phyloP scores from a whole-genome alignment of 1,140 invertebrate genomes.

The Holotrichia oblita region DNA sequence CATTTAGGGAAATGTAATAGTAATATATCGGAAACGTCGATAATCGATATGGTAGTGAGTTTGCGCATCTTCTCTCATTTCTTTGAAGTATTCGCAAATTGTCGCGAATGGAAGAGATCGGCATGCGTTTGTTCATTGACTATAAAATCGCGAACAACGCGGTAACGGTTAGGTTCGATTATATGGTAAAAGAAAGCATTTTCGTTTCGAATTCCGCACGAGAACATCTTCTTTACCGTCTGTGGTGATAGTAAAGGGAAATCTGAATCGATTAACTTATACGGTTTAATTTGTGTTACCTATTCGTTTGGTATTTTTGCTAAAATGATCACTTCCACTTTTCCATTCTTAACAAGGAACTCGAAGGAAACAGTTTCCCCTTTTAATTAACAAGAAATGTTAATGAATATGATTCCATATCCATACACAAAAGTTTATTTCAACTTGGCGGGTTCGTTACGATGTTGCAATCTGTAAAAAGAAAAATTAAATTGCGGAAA shows the following conservation, averaged over 20 bases:
- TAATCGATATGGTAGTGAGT: neutral
- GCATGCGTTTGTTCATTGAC: neutral
- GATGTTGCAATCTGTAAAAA: too few relatives aligned
- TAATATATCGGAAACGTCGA: neutral
- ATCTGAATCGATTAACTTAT: neutral
- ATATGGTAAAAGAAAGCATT: constrained; percentile 5
- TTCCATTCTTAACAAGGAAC: too few relatives aligned
- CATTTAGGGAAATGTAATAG: neutral
- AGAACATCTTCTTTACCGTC: neutral
- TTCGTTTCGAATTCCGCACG: neutral
- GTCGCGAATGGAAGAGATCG: neutral
- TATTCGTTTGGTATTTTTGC: neutral
- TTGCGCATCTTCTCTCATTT: neutral
- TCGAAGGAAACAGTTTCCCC: too few relatives aligned
- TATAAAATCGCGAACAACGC: neutral
- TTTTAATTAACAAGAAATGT: too few relatives aligned
- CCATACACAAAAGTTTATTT: too few relatives aligned
- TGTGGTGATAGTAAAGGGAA: constrained; percentile 2
- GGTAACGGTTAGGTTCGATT: neutral
- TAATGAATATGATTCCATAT: too few relatives aligned
- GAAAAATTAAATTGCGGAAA: too few relatives aligned
- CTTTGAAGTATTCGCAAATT: neutral
- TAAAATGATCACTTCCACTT: too few relatives aligned
- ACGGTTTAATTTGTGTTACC: constrained; percentile 2
- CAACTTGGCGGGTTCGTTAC: too few relatives aligned